Evolutionary conservation across 2,113 vertebrate species (phyloP), one percentile per base, ranked within the genome.

Genomic region (Cheilinus undulatus): DNA sequence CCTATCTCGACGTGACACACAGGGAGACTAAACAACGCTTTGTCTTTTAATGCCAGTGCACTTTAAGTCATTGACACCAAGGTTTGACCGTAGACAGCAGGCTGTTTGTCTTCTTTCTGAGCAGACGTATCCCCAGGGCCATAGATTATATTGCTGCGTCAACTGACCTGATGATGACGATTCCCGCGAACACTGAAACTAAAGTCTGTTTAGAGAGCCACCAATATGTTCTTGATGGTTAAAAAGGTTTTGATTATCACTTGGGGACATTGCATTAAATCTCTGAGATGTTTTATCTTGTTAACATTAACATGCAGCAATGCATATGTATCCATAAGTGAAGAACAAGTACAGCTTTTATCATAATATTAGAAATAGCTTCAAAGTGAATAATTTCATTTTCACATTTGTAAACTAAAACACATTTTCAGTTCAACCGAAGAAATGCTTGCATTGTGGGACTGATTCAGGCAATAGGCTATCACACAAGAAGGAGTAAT

Each of bases 21-120:
- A 28, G 56, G 22, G 48, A 75, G 32, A 63, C 64, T 30, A 61
- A 85, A 66, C 62, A 69, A 58, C 50, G 48, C 70, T 14, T 43
- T 57, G 40, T 36, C 28, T 54, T 51, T 30, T 11, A 7, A 62
- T 13, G 46, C 20, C 14, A 11, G 62, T 53, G 45, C 13, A 32
- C 79, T 36, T 28, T 0, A 72, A 80, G 82, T 77, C 77, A 57
- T 32, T 79, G 76, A 80, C 73, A 52, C 53, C 14, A 12, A 22
- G 40, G 11, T 52, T 48, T 52, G 43, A 61, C 34, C 22, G 52
- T 20, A 70, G 54, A 66, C 60, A 69, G 48, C 12, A 28, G 48
- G 50, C 24, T 63, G 51, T 75, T 65, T 59, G 49, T 59, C 42
- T 51, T 17, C 53, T 24, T 36, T 24, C 7, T 30, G 42, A 36